Evolutionary conservation across 2,113 vertebrate species (phyloP).

Genomic region (Apaloderma vittatum): DNA sequence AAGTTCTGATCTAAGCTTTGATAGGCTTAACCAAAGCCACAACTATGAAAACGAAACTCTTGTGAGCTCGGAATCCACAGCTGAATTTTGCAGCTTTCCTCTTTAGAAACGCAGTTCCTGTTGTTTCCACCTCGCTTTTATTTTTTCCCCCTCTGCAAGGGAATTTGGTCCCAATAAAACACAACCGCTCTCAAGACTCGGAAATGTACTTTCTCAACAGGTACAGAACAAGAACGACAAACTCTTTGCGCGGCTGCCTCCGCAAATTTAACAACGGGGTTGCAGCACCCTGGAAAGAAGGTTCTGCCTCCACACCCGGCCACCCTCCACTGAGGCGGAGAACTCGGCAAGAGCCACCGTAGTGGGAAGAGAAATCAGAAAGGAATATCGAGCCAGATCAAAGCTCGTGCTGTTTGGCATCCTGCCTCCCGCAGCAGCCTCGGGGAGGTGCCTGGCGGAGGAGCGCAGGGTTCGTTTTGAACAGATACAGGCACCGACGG

Average conservation of each 20-base stretch:
- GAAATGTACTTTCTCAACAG: not conserved
- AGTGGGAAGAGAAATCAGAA: not conserved
- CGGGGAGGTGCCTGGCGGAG: not conserved
- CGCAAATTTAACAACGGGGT: not conserved
- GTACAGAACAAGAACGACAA: not conserved
- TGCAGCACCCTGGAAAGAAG: not conserved
- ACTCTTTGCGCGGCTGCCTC: not conserved
- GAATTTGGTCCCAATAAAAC: not conserved
- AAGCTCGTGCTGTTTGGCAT: not conserved
- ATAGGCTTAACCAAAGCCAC: slow-evolving; percentile 56
- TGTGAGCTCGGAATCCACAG: not conserved
- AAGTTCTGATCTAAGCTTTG: slow-evolving; percentile 23
- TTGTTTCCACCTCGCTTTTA: not conserved
- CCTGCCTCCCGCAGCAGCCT: not conserved
- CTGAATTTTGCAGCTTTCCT: not conserved
- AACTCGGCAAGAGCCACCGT: not conserved
- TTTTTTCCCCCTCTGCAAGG: not conserved
- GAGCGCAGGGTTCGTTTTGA: not conserved
- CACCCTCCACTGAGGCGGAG: not conserved
- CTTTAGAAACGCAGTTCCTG: not conserved
- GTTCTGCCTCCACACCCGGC: not conserved
- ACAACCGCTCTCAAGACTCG: not conserved
- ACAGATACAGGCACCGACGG: not conserved
- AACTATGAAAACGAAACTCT: slow-evolving; percentile 26
- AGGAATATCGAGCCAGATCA: not conserved